Evolutionary conservation across 2,888 invertebrate species (phyloP), one percentile per base, ranked within the genome.

Genomic region (Chrysolina haemoptera): DNA sequence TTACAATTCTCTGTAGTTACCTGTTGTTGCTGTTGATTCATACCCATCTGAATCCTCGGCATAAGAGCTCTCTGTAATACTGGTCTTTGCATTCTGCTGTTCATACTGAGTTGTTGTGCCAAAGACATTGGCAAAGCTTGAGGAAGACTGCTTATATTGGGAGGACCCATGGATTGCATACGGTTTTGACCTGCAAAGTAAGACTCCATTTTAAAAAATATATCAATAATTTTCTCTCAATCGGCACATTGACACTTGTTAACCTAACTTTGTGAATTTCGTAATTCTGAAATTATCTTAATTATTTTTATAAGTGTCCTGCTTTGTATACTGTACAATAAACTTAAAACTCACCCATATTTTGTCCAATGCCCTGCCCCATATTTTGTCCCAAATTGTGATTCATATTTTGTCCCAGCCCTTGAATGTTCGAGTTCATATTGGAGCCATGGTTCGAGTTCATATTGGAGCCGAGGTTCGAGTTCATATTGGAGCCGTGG

Each of bases 21-120:
- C 76, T 84, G 84, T 73, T 84, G 84, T 67, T 84, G 85, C 68
- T 85, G 84, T 63, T 85, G 84, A 71, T 82, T 84, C 35, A 83
- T 50, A n/a, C 82, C 82, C 71, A 80, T 74, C 0, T 82, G 80
- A 75, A 80, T 76, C 62, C 84, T 76, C 6, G 84, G 82, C 68
- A 85, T 75, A 4, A 84, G 71, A 0, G 84, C 80, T 27, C 84
- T 77, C 68, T 83, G 82, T 71, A 81, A 75, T 8, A 77, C 77
- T 8, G 81, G 81, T 27, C 81, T 76, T 63, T 82, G 84, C 73
- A 81, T 79, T 69, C 78, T 78, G 68, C 74, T 80, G 68, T 73
- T 80, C 77, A 78, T 76, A 55, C 76, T 77, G 84, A 86, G 50
- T 80, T 88, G 82, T 84, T 89, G 81, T 76, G 88, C 78, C 78